These are phyloP conservation scores for Callimorpha dominula DNA, from an alignment of 2,888 invertebrate species.

Conservation along the genomic window DNA sequence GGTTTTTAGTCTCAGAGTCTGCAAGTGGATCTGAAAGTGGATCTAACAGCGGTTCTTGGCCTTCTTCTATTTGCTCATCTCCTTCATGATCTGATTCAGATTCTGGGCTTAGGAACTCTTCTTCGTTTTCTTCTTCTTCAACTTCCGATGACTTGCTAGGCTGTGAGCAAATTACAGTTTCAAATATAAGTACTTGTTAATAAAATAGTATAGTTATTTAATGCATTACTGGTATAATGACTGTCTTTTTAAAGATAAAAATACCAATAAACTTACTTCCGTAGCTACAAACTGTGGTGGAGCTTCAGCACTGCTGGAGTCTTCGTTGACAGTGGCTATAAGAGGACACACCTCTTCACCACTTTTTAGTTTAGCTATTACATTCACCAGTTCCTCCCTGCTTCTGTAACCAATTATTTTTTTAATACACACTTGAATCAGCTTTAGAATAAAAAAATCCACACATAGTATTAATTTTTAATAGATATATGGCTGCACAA, in stretches of 20 bases:
- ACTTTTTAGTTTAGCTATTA: slow-evolving; percentile 91
- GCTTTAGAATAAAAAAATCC: too few species aligned
- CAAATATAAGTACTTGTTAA: not conserved
- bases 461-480: too few species aligned
- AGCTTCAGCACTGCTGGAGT: slow-evolving; percentile 76
- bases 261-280: slow-evolving; percentile 24
- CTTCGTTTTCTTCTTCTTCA: slow-evolving; percentile 82
- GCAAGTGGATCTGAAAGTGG: slow-evolving; percentile 26
- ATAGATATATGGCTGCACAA: too few species aligned
- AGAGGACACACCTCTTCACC: slow-evolving; percentile 89
- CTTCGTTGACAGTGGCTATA: slow-evolving; percentile 74
- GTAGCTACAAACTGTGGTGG: slow-evolving; percentile 45
- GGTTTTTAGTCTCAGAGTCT: slow-evolving; percentile 29
- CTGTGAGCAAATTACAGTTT: slow-evolving; percentile 28
- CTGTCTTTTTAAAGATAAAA: not conserved
- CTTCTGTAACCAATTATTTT: slow-evolving; percentile 83
- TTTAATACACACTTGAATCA: too few species aligned
- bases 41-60: slow-evolving; percentile 34
- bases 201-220: not conserved
- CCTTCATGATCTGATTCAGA: slow-evolving; percentile 77
- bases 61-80: slow-evolving; percentile 62
- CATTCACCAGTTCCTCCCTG: slow-evolving; percentile 92
- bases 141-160: slow-evolving; percentile 58
- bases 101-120: slow-evolving; percentile 82
- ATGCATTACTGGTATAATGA: not conserved